phyloP scores from a whole-genome alignment of 2,113 vertebrate species.

The Alethe diademata region DNA sequence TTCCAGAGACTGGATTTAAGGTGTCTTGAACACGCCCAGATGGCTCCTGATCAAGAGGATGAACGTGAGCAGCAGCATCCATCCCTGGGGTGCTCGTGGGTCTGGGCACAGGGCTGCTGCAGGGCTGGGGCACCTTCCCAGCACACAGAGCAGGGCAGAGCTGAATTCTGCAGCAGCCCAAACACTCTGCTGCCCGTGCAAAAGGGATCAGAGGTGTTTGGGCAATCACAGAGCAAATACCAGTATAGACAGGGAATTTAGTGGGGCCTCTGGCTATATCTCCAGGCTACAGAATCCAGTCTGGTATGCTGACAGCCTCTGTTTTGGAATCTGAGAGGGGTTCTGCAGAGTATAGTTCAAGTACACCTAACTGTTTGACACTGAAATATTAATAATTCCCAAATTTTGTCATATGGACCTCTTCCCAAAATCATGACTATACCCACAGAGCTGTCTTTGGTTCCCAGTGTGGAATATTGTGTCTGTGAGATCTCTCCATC shows the following conservation, averaged over 20 bases:
- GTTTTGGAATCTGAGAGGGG: background rate
- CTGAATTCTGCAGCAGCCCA: background rate
- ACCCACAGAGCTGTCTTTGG: background rate
- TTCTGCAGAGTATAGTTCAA: background rate
- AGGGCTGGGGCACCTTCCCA: background rate
- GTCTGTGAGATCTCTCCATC: background rate
- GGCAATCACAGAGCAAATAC: background rate
- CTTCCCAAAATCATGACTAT: background rate
- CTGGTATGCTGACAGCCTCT: background rate
- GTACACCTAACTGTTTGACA: background rate
- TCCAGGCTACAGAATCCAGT: background rate
- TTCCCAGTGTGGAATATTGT: background rate
- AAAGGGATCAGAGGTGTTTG: background rate
- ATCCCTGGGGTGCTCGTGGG: background rate
- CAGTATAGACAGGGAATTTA: background rate
- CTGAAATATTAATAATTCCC: background rate
- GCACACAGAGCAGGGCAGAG: background rate
- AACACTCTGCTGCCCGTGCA: fast-evolving
- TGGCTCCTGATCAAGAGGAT: background rate
- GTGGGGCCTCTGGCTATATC: background rate
- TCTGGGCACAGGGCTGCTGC: background rate
- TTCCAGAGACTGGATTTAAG: conserved; percentile 7
- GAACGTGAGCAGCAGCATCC: background rate
- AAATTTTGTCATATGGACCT: background rate
- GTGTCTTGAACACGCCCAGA: background rate